Conservation (phyloP, 2,797 vertebrate species). For the Poecilia velifera region DNA sequence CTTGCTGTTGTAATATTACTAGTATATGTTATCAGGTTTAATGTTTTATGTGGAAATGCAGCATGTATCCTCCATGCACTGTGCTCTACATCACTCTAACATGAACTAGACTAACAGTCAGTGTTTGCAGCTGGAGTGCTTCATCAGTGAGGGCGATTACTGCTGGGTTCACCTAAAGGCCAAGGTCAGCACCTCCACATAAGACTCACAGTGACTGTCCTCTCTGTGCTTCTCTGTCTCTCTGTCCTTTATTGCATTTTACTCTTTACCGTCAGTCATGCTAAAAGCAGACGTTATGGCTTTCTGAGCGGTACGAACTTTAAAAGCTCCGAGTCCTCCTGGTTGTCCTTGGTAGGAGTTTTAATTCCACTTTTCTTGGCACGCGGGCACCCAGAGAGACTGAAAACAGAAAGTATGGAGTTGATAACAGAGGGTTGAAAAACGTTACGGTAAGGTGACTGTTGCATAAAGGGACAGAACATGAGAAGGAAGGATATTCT, state of each 20-base stretch:
- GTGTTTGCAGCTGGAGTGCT: constrained; percentile 65
- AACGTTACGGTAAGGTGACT: constrained; percentile 63
- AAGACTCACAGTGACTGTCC: constrained; percentile 57
- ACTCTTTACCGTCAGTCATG: constrained; percentile 78
- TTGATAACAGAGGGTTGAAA: constrained; percentile 84
- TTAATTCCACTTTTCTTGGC: constrained; percentile 99
- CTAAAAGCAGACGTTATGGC: constrained; percentile 79
- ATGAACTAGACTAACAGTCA: constrained; percentile 71
- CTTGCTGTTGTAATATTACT: constrained; percentile 3
- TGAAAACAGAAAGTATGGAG: constrained; percentile 89
- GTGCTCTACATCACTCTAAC: constrained; percentile 68
- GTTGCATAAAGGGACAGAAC: constrained; percentile 67
- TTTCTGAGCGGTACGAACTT: constrained; percentile 91
- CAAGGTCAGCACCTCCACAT: constrained; percentile 64
- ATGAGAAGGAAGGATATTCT: constrained; percentile 59
- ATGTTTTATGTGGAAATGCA: constrained; percentile 61
- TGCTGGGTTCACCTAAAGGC: constrained; percentile 53
- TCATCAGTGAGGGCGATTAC: constrained; percentile 54
- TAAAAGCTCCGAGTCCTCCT: constrained; percentile 99
- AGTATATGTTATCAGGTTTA: constrained; percentile 29
- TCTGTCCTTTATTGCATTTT: constrained; percentile 61
- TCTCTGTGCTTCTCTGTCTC: constrained; percentile 43
- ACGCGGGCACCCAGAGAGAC: constrained; percentile 99
- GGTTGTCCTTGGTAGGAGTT: constrained; percentile 97
- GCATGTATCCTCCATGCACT: constrained; percentile 59